These are phyloP conservation scores for Rugalucina vietnamica DNA, from an alignment of 2,888 invertebrate genomes.

Conservation along the genomic window DNA sequence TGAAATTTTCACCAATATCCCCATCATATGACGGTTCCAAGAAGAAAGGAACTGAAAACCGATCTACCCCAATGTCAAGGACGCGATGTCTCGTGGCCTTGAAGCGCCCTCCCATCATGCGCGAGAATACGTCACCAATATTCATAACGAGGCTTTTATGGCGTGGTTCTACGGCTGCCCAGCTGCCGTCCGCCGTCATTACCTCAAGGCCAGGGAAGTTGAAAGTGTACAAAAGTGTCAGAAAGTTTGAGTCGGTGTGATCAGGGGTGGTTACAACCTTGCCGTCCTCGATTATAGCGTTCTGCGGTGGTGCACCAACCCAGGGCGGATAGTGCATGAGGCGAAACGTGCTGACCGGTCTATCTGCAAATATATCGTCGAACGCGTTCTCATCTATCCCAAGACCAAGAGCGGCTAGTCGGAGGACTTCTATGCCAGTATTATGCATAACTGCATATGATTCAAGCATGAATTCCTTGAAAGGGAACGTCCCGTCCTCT, in stretches of 20 bases:
- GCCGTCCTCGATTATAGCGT: conserved; percentile 65
- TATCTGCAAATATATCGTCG: conserved; percentile 65
- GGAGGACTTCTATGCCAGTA: conserved; percentile 63
- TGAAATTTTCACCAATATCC: conserved; percentile 65
- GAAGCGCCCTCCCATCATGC: conserved; percentile 70
- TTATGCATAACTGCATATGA: conserved; percentile 59
- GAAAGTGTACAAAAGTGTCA: conserved; percentile 69
- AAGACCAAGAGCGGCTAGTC: conserved; percentile 66
- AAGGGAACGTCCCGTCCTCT: conserved; percentile 61
- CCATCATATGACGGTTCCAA: conserved; percentile 70
- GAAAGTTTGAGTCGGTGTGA: conserved; percentile 72
- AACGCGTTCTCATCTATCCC: conserved; percentile 70
- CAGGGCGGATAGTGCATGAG: conserved; percentile 73
- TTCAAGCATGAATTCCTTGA: conserved; percentile 60
- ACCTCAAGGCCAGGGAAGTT: conserved; percentile 70
- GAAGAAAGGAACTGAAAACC: conserved; percentile 73
- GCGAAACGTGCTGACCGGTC: conserved; percentile 70
- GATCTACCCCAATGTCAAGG: conserved; percentile 68
- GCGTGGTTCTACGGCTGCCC: conserved; percentile 66
- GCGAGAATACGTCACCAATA: conserved; percentile 71
- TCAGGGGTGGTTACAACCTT: conserved; percentile 67
- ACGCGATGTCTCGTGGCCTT: conserved; percentile 73
- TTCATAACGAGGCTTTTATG: conserved; percentile 72
- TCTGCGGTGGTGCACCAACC: conserved; percentile 58
- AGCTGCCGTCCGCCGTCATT: conserved; percentile 59